Evolutionary conservation across 2,113 vertebrate species (phyloP), one percentile per base, ranked within the genome.

Genomic region (Meleagris gallopavo): DNA sequence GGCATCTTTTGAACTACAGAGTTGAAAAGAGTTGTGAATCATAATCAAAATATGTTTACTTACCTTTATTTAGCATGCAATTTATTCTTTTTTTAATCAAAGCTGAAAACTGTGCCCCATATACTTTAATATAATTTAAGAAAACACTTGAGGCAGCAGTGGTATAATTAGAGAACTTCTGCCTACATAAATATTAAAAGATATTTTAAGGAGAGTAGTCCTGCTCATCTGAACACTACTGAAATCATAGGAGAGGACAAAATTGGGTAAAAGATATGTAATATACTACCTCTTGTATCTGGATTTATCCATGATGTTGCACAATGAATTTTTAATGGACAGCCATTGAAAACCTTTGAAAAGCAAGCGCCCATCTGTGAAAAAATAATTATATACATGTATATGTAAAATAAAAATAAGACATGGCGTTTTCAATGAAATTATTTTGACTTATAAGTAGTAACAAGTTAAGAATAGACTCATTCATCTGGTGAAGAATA

Each of bases 271-370:
- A 97, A 91, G 22, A 80, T 2, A 61, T 1, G 13, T 25, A 70
- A 38, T 18, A 46, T 6, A 90, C 15, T 98, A 99, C 99, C 99
- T 98, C 99, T 98, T 81, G 99, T 99, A 96, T 99, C 99, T 38
- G 99, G 99, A 96, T 99, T 99, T 97, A 99, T 99, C 99, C 99
- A 99, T 40, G 99, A 99, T 15, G 99, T 98, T 92, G 99, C 99
- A 97, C 99, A 99, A 97, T 99, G 99, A 96, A 99, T 98, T 98
- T 99, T 99, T 80, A 99, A 96, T 10, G 99, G 99, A 87, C 99
- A 99, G 32, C 99, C 99, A 93, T 99, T 99, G 94, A 99, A 99
- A 95, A 99, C 99, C 90, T 99, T 99, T 65, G 99, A 99, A 98
- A 99, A 99, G 97, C 99, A 99, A 9, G 99, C 99, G 86, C 99